Conservation (phyloP, 2,888 invertebrate genomes). For the Amiota minor region DNA sequence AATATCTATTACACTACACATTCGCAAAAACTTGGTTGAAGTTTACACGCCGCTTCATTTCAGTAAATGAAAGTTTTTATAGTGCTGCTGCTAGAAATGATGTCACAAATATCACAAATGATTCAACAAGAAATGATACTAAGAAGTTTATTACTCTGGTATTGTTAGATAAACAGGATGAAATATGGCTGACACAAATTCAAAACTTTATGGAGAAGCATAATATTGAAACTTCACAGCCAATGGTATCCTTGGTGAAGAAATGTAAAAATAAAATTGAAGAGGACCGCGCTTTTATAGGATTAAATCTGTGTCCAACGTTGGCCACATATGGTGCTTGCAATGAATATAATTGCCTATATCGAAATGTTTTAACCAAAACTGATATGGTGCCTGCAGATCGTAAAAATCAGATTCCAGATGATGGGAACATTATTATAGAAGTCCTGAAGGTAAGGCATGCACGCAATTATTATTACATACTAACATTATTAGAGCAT, state of each 20-base stretch:
- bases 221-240: slow-evolving; percentile 40
- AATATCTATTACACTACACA: slow-evolving; percentile 82
- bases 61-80: slow-evolving; percentile 78
- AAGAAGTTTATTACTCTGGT: slow-evolving; percentile 72
- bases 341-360: slow-evolving; percentile 76
- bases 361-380: slow-evolving; percentile 78
- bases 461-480: too few species aligned
- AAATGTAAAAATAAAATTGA: slow-evolving; percentile 48
- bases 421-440: slow-evolving; percentile 47
- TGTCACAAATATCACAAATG: not conserved
- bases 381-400: slow-evolving; percentile 74
- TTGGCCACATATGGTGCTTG: slow-evolving; percentile 81
- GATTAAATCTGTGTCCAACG: slow-evolving; percentile 72
- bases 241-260: slow-evolving; percentile 58
- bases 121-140: not conserved
- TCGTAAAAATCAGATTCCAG: slow-evolving; percentile 71
- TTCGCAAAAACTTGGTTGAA: slow-evolving; percentile 79
- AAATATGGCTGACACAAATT: slow-evolving; percentile 78
- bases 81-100: slow-evolving; percentile 9
- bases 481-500: too few species aligned
- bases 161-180: slow-evolving; percentile 77
- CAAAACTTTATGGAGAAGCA: slow-evolving; percentile 76
- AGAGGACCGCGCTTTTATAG: slow-evolving; percentile 48
- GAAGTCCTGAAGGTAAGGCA: slow-evolving; percentile 46
- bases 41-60: slow-evolving; percentile 82